Evolutionary conservation across 30 jellyfish, hydroid and myxozoan species (phyloP), one percentile per base, ranked within the genome.

Genomic region (Cassiopea andromeda): DNA sequence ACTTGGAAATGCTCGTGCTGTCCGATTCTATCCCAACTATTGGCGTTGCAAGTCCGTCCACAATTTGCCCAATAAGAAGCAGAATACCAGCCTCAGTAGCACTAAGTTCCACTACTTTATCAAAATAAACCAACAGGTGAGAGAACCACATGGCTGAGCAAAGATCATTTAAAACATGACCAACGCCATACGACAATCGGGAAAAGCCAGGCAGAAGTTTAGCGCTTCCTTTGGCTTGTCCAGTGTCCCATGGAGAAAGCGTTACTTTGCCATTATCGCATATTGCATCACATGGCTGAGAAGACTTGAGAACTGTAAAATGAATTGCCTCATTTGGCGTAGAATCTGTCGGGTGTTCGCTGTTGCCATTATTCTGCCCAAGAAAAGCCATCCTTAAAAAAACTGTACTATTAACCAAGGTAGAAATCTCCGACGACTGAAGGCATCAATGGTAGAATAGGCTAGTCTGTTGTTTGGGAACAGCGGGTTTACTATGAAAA

Each of bases 131-230:
- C 0, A 93, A 77, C 89, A 93, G 60, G 77, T 93, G 92, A 43
- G 98, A 74, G 61, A 93, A 93, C 98, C 98, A 93, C 98, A 93
- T 70, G 16, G 98, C 80, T 44, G 98, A 97, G 59, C 97, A 89
- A 1, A 94, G 90, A 80, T 94, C 98, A 80, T 94, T 94, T 48
- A 89, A 68, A 38, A 94, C 96, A 76, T 94, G 98, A 6, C 98
- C 98, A 46, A 94, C 98, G 44, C 98, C 97, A 70, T 83, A 94
- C 48, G 91, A 50, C 75, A 81, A 48, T 77, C 92, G 92, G 13
- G 80, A 46, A 12, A 9, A 3, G 46, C 46, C 49, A 4, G 96
- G 66, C 69, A 86, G 38, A 27, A 27, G 38, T 27, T 27, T 27
- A 27, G 38, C 38, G 38, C 38, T 27, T 27, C 38, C 38, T 27